phyloP scores from a whole-genome alignment of 2,888 invertebrate species.

The Pseudococcus viburni region DNA sequence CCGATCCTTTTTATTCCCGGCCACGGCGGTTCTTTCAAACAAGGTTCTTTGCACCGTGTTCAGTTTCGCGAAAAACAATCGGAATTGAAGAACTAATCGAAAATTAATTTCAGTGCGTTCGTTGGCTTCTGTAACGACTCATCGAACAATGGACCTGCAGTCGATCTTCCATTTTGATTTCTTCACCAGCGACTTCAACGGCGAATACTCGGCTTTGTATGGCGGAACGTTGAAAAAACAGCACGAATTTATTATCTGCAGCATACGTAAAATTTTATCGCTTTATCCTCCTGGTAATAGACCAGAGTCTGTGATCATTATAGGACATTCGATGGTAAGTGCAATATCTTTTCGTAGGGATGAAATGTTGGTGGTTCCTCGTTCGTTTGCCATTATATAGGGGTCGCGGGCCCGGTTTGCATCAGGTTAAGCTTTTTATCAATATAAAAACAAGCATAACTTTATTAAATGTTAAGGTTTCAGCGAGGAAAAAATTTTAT shows the following conservation, averaged over 20 bases:
- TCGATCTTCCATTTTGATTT: constrained; percentile 89
- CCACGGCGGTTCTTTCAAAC: constrained; percentile 93
- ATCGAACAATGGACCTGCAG: constrained; percentile 81
- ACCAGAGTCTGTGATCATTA: constrained; percentile 81
- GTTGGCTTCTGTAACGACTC: constrained; percentile 90
- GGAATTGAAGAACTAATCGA: background rate
- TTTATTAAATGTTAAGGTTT: too few species aligned
- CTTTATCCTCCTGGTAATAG: constrained; percentile 78
- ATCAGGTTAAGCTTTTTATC: too few species aligned
- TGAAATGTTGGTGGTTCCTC: too few species aligned
- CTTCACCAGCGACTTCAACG: constrained; percentile 91
- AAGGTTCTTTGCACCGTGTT: constrained; percentile 74
- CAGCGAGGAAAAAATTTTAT: too few species aligned
- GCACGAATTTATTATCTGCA: constrained; percentile 80
- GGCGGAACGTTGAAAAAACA: constrained; percentile 87
- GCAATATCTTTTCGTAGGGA: too few species aligned
- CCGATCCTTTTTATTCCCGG: constrained; percentile 97
- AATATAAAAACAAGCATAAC: too few species aligned
- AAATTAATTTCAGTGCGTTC: constrained; percentile 80
- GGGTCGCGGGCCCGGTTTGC: too few species aligned
- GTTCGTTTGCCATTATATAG: too few species aligned
- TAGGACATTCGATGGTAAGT: constrained; percentile 94
- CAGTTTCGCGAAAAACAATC: background rate
- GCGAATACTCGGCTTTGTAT: constrained; percentile 89
- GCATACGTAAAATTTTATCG: constrained; percentile 81